Conservation (phyloP, 2,113 vertebrate genomes). For the Meriones unguiculatus region DNA sequence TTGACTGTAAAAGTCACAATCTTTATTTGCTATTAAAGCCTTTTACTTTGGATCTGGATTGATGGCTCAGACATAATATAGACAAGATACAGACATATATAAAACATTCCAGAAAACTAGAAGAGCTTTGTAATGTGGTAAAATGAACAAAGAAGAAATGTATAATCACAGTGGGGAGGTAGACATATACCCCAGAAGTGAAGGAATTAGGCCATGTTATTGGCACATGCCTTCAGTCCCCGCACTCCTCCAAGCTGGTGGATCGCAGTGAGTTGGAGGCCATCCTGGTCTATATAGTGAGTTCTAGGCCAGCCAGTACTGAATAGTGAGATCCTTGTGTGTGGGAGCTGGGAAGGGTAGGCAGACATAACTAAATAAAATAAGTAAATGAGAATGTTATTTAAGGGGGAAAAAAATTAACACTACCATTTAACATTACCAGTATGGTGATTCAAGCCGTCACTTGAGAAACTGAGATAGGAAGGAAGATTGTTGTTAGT, state of each 20-base stretch:
- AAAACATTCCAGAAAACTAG: background rate
- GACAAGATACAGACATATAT: background rate
- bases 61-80: background rate
- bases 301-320: background rate
- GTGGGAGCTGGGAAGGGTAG: background rate
- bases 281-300: background rate
- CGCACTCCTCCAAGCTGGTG: background rate
- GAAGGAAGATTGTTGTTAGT: background rate
- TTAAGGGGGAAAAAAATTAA: too few species aligned
- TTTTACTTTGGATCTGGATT: background rate
- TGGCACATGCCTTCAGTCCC: background rate
- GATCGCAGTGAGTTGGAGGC: background rate
- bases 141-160: background rate
- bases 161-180: background rate
- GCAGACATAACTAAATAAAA: background rate
- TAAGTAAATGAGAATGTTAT: background rate
- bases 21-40: background rate
- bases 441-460: background rate
- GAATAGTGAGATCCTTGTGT: background rate
- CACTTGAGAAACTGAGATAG: background rate
- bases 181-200: background rate
- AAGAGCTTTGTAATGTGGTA: background rate
- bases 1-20: background rate
- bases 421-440: background rate
- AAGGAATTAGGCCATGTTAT: background rate